Percentiles rank a stretch among this genome's conserved stretches.
Evolutionary conservation across 2,113 vertebrate genomes (phyloP).

Genomic region (Tachycineta bicolor): DNA sequence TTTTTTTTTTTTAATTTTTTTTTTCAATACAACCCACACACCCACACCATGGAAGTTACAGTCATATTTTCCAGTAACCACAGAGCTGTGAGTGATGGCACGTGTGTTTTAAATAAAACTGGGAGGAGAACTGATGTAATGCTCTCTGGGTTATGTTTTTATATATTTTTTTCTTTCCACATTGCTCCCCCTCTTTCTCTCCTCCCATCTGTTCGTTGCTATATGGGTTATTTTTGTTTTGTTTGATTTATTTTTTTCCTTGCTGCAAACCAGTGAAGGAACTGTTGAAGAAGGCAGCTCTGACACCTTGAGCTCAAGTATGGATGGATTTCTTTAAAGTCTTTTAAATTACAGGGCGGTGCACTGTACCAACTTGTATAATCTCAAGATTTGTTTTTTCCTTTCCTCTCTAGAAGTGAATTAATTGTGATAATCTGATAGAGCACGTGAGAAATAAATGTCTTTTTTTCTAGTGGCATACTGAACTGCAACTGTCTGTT

Average conservation of each 20-base stretch:
- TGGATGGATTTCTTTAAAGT: background rate
- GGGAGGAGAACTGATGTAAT: conserved; percentile 68
- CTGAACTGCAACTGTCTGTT: background rate
- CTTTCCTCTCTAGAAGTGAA: background rate
- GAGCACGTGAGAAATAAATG: background rate
- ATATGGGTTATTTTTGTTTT: background rate
- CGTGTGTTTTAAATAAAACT: conserved; percentile 69
- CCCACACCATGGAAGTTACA: conserved; percentile 49
- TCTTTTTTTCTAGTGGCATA: background rate
- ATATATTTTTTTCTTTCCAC: background rate
- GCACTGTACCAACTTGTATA: background rate
- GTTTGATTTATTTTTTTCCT: background rate
- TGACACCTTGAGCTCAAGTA: background rate
- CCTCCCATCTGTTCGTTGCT: background rate
- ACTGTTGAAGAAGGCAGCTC: background rate
- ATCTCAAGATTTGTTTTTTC: background rate
- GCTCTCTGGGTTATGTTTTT: conserved; percentile 1
- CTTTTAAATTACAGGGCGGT: background rate
- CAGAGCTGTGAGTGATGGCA: conserved; percentile 65
- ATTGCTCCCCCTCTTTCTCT: background rate
- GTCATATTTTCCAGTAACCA: conserved; percentile 75
- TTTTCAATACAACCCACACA: conserved; percentile 38
- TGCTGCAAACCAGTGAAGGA: background rate
- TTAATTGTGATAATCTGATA: background rate
- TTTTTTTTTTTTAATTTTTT: background rate